Evolutionary conservation across 2,888 invertebrate genomes (phyloP).

Genomic region (Melanostoma scalare): DNA sequence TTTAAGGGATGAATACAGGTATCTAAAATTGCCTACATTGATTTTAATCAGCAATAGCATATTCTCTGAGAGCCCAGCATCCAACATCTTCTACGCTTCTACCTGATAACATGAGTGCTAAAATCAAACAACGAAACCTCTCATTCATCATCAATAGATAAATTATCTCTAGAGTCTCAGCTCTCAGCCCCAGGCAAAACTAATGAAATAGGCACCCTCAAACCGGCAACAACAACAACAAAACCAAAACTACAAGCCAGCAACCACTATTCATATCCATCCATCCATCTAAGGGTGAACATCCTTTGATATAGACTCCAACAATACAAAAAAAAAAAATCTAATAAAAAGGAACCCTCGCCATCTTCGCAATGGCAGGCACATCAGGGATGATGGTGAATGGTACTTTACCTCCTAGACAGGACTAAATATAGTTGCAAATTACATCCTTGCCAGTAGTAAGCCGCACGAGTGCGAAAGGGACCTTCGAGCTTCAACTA

Average conservation of each 20-base stretch:
- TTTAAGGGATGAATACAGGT: too few relatives aligned
- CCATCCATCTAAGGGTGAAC: conserved; percentile 65
- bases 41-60: too few relatives aligned
- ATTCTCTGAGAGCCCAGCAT: neutral
- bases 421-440: conserved; percentile 63
- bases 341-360: conserved; percentile 33
- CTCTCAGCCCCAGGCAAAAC: conserved; percentile 37
- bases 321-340: conserved; percentile 22
- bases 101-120: conserved; percentile 57
- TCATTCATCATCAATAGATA: conserved; percentile 61
- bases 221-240: conserved; percentile 38
- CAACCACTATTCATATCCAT: conserved; percentile 41
- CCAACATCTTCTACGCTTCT: neutral
- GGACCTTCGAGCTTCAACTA: conserved; percentile 39
- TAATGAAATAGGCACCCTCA: conserved; percentile 54
- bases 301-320: conserved; percentile 56
- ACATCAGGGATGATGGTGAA: conserved; percentile 60
- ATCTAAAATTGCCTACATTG: too few relatives aligned
- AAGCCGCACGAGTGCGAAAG: conserved; percentile 62
- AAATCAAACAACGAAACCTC: conserved; percentile 13
- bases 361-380: conserved; percentile 50
- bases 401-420: conserved; percentile 48
- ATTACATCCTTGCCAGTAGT: conserved; percentile 58
- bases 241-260: conserved; percentile 11
- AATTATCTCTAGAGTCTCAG: conserved; percentile 27